Conservation (phyloP, 2,888 invertebrate species). For the Heteromurus nitidus region DNA sequence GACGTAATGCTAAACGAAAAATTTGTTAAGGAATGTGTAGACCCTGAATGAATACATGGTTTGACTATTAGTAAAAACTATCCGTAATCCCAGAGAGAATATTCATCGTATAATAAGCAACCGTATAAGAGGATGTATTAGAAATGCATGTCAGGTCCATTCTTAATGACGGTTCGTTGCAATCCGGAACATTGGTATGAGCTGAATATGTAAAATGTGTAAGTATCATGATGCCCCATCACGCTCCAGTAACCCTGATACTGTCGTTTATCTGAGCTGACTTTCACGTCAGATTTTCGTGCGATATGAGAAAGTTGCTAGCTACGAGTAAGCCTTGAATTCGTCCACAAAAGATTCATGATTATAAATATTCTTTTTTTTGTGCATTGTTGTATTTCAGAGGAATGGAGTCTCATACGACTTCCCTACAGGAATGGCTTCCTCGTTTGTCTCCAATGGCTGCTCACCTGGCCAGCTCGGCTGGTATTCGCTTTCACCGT, state of each 20-base stretch:
- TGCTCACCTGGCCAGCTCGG: slow-evolving; percentile 85
- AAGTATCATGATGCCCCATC: too few relatives aligned
- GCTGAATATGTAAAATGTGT: too few relatives aligned
- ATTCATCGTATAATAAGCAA: slow-evolving; percentile 1
- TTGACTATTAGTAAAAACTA: slow-evolving; percentile 21
- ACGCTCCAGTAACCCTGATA: too few relatives aligned
- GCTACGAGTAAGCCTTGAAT: too few relatives aligned
- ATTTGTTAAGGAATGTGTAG: neutral
- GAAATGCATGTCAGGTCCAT: neutral
- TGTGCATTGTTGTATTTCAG: too few relatives aligned
- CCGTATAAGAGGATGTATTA: neutral
- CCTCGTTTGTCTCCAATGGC: slow-evolving; percentile 78
- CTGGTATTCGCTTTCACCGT: slow-evolving; percentile 83
- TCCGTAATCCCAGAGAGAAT: neutral
- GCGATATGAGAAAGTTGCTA: too few relatives aligned
- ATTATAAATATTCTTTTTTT: too few relatives aligned
- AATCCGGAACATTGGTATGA: too few relatives aligned
- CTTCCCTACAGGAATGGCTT: slow-evolving; percentile 67
- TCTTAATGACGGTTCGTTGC: neutral
- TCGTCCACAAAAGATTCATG: too few relatives aligned
- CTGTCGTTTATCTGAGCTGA: too few relatives aligned
- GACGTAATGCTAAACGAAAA: slow-evolving; percentile 21
- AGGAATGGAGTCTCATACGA: slow-evolving; percentile 72
- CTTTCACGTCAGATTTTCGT: too few relatives aligned
- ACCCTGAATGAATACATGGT: slow-evolving; percentile 17